Evolutionary conservation across 2,797 vertebrate species (phyloP).

Genomic region (Garrulus glandarius): DNA sequence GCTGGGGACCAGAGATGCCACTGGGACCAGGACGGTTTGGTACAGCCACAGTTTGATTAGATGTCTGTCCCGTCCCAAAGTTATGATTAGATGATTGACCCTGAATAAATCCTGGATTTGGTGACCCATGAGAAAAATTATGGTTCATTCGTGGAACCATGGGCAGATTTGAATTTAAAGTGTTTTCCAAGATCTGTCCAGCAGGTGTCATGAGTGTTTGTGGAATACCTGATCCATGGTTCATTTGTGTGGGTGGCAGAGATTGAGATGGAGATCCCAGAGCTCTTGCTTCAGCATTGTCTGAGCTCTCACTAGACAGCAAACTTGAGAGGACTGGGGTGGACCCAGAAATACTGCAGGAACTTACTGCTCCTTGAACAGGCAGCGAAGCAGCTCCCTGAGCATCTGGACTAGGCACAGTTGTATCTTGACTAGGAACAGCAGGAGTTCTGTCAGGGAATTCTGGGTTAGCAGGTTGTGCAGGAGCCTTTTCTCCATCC

Average conservation of each 20-base stretch:
- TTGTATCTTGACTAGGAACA: constrained; percentile 36
- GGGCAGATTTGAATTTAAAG: constrained; percentile 70
- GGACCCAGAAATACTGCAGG: constrained; percentile 81
- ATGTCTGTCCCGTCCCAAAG: constrained; percentile 80
- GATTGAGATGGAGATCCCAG: constrained; percentile 79
- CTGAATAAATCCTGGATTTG: constrained; percentile 76
- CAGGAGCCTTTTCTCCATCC: constrained; percentile 72
- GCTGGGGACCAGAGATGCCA: constrained; percentile 79
- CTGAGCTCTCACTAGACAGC: constrained; percentile 86
- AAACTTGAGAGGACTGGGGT: constrained; percentile 91
- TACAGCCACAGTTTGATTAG: constrained; percentile 71
- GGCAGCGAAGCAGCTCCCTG: constrained; percentile 62
- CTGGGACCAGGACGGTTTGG: constrained; percentile 75
- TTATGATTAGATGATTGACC: constrained; percentile 72
- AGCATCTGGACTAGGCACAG: constrained; percentile 51
- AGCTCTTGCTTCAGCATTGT: constrained; percentile 78
- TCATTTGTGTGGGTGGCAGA: constrained; percentile 77
- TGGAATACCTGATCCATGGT: constrained; percentile 67
- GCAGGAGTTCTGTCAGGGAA: constrained; percentile 52
- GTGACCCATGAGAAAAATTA: constrained; percentile 74
- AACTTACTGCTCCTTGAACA: constrained; percentile 62
- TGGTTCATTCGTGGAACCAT: constrained; percentile 76
- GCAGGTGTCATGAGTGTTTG: constrained; percentile 76
- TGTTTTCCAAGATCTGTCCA: constrained; percentile 75
- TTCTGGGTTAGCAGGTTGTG: constrained; percentile 51